phyloP scores from a whole-genome alignment of 2,797 vertebrate genomes.

The Lutjanus argentimaculatus region DNA sequence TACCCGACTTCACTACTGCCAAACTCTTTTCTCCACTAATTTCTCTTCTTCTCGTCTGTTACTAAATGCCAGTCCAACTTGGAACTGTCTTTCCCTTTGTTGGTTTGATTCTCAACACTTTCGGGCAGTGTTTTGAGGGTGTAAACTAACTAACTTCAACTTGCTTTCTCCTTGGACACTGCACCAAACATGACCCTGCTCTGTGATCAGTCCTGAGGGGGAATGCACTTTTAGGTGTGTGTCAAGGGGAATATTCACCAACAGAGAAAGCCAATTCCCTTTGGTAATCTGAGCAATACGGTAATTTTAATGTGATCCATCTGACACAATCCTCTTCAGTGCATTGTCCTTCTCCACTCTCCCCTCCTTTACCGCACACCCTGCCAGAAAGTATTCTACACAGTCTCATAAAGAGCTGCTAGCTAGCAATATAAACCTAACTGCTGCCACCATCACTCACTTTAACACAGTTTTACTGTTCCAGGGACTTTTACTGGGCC shows the following conservation, averaged over 20 bases:
- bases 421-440: constrained; percentile 60
- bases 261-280: constrained; percentile 12
- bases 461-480: constrained; percentile 66
- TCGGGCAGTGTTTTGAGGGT: not conserved
- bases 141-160: constrained; percentile 22
- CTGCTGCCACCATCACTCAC: constrained; percentile 61
- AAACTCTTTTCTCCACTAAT: constrained; percentile 17
- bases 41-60: not conserved
- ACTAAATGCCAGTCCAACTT: constrained; percentile 26
- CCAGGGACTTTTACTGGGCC: constrained; percentile 44
- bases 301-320: constrained; percentile 40
- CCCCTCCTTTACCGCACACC: constrained; percentile 5
- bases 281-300: constrained; percentile 34
- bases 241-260: constrained; percentile 7
- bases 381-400: constrained; percentile 40
- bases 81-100: not conserved
- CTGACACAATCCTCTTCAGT: constrained; percentile 35
- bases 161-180: constrained; percentile 5
- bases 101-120: not conserved
- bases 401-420: constrained; percentile 57
- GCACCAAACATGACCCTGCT: constrained; percentile 7
- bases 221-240: constrained; percentile 11
- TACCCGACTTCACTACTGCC: constrained; percentile 10
- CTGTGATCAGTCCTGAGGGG: constrained; percentile 27
- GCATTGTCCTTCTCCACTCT: constrained; percentile 24